Evolutionary conservation across 2,888 invertebrate genomes (phyloP), one percentile per base, ranked within the genome.

Genomic region (Pocota personata): DNA sequence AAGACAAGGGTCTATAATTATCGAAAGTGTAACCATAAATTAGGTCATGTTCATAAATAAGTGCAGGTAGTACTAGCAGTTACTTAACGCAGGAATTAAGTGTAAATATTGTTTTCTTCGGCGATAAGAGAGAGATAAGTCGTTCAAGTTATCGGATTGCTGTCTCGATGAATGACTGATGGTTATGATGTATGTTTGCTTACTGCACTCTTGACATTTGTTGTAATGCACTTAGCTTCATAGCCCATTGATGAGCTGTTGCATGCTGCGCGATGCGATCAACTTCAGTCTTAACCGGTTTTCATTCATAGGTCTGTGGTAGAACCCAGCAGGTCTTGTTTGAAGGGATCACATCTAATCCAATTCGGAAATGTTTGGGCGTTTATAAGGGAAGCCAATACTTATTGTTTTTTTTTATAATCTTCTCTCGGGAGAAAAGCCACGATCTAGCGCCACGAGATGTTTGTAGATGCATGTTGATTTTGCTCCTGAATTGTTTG

Each of bases 21-120:
- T 66, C 27, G 46, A 48, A 19, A 48, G 16, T 57, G 10, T 32
- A 12, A 52, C 30, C 21, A 12, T 16, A 5, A 62, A 66, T 60
- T 60, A 30, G 58, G 77, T 58, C 67, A 67, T 27, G 48, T 58
- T 55, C 48, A 10, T 7, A 58, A 30, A 52, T 52, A 71, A 27
- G n/a, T n/a, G n/a, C n/a, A n/a, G n/a, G n/a, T 16, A 43, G n/a
- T 16, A 69, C n/a, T 19, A 16, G 3, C 7, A 40, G 30, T 5
- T 4, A 21, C 14, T 12, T 35, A 3, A 24, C 14, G 10, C 14
- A 46, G 1, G 19, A 69, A 52, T n/a, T 21, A 8, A 57, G 57
- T 43, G 14, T 35, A 14, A 32, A 57, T 30, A 43, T 64, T 52
- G 35, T 32, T 58, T 16, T 19, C 21, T 48, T n/a, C 5, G 10